Percentiles rank a stretch among this genome's conserved stretches.
Evolutionary conservation across 2,113 vertebrate genomes (phyloP).

Genomic region (Centropristis striata): DNA sequence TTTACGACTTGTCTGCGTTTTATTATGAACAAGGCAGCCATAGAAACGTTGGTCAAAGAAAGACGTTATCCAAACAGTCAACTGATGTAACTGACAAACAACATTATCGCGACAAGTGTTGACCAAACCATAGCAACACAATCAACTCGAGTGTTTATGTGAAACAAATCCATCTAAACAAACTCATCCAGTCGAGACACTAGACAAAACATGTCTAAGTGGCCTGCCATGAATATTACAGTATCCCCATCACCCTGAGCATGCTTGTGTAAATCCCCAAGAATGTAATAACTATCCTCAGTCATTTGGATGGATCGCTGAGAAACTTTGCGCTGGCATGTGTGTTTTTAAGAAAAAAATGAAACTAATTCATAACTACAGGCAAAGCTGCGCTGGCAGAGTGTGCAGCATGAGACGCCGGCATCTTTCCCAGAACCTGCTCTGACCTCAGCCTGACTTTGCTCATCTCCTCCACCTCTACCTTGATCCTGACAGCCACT

Average conservation of each 20-base stretch:
- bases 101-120: conserved; percentile 58
- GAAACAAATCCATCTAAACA: conserved; percentile 69
- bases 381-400: conserved; percentile 61
- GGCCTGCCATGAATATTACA: conserved; percentile 59
- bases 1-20: conserved; percentile 56
- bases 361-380: conserved; percentile 40
- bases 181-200: conserved; percentile 59
- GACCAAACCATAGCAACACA: conserved; percentile 60
- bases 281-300: conserved; percentile 62
- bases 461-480: conserved; percentile 36
- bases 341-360: conserved; percentile 2
- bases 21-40: conserved; percentile 43
- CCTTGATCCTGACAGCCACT: conserved; percentile 59
- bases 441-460: conserved; percentile 73
- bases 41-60: conserved; percentile 48
- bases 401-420: conserved; percentile 35
- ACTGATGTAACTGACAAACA: conserved; percentile 72
- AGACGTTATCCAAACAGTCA: conserved; percentile 67
- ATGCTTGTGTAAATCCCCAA: conserved; percentile 59
- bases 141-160: conserved; percentile 71
- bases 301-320: conserved; percentile 41
- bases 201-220: conserved; percentile 72
- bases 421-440: conserved; percentile 58
- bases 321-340: conserved; percentile 30
- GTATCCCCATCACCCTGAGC: conserved; percentile 48